Evolutionary conservation across 2,797 vertebrate species (phyloP), one percentile per base, ranked within the genome.

Genomic region (Forpus xanthops): DNA sequence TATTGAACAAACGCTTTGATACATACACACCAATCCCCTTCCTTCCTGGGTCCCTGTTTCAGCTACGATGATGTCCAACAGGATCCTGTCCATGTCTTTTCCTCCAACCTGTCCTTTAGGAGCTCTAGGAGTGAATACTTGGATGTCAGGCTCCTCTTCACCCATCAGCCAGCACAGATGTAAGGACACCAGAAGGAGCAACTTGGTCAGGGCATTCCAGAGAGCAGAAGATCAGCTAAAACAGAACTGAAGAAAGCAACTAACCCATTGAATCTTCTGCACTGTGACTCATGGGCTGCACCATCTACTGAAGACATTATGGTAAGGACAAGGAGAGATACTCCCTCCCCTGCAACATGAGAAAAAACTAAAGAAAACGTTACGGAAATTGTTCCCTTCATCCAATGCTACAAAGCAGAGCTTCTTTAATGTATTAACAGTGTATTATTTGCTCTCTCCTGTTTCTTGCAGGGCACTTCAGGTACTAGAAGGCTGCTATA

Each of bases 21-120:
- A 52, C 15, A 73, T 11, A 2, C 28, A 71, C 17, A 33, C 17
- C 31, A 60, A 10, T 2, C 6, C 11, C 8, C 15, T 60, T 61
- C 47, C 21, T 18, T 52, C 42, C 71, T 25, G 10, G 11, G 24
- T 13, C 20, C 76, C 58, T 65, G n/a, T 84, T 91, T 76, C 37
- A 79, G 23, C 53, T 58, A 31, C 21, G 33, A 0, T 6, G 23
- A 15, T 2, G 0, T 18, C 42, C 44, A 28, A 66, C n/a, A 89
- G n/a, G n/a, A 61, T 44, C 55, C 52, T 47, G 18, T 11, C 15
- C 37, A 33, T 75, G 42, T 6, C 30, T 60, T 66, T 41, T 73
- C 35, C 35, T 78, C 73, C 86, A 33, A 49, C 5, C 18, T 30
- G 41, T 53, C 24, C 37, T 82, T 81, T 2, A 76, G 30, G 20